These are phyloP conservation scores for Melitaea athalia DNA, from an alignment of 2,888 invertebrate species.

Conservation along the genomic window DNA sequence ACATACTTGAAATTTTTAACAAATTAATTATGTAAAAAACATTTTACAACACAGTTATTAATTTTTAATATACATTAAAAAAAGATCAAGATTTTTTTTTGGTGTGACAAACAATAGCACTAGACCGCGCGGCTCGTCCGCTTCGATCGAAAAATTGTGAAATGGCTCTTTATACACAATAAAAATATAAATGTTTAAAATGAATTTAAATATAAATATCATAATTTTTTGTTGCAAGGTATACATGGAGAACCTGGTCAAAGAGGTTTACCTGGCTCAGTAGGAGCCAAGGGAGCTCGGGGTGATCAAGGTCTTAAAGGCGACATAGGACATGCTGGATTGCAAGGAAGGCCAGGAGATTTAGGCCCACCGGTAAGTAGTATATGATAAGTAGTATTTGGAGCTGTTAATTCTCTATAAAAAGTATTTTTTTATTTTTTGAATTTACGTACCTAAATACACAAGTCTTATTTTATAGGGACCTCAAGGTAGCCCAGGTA, in stretches of 20 bases:
- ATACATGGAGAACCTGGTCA: slow-evolving; percentile 84
- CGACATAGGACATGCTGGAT: slow-evolving; percentile 87
- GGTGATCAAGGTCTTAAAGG: slow-evolving; percentile 90
- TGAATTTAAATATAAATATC: not conserved
- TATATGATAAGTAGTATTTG: not conserved
- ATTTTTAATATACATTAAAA: too few relatives aligned
- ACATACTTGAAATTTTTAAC: too few relatives aligned
- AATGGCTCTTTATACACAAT: too few relatives aligned
- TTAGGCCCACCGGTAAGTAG: slow-evolving; percentile 84
- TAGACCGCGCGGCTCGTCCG: too few relatives aligned
- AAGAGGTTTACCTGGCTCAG: slow-evolving; percentile 83
- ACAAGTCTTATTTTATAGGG: slow-evolving; percentile 76
- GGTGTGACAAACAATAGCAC: too few relatives aligned
- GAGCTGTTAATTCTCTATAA: too few relatives aligned
- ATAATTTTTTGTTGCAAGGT: slow-evolving; percentile 60
- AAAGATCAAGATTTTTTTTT: too few relatives aligned
- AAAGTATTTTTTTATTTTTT: too few relatives aligned
- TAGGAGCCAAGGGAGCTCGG: slow-evolving; percentile 88
- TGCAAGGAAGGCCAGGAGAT: slow-evolving; percentile 90
- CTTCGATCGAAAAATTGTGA: too few relatives aligned
- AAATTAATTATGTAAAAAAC: too few relatives aligned
- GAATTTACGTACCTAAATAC: not conserved
- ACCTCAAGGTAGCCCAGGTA: slow-evolving; percentile 86
- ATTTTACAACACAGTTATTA: too few relatives aligned
- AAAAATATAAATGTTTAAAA: not conserved